Conservation (phyloP, 2,113 vertebrate species). For the Poeciliopsis prolifica region DNA sequence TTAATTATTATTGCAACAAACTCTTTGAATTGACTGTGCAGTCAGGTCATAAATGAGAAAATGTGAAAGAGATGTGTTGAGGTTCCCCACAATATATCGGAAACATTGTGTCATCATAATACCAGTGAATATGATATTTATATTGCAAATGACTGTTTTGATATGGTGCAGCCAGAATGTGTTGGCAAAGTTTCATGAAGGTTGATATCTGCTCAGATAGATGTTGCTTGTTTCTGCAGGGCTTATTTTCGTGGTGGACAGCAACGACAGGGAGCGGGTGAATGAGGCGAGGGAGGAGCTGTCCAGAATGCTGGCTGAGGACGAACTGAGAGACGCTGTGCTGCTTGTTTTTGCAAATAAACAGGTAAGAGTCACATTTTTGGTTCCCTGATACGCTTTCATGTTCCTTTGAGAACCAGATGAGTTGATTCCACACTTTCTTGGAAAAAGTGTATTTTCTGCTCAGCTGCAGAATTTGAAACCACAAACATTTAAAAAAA, state of each 20-base stretch:
- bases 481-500: neutral
- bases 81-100: too few relatives aligned
- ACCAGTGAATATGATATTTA: too few relatives aligned
- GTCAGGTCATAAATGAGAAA: neutral
- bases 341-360: slow-evolving; percentile 89
- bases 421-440: neutral
- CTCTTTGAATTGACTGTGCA: neutral
- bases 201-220: neutral
- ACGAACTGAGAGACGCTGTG: slow-evolving; percentile 86
- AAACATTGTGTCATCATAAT: too few relatives aligned
- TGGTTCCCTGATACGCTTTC: neutral
- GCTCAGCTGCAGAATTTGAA: neutral
- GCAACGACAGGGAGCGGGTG: slow-evolving; percentile 86
- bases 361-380: slow-evolving; percentile 74
- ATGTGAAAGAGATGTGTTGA: neutral
- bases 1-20: neutral
- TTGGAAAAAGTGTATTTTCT: neutral
- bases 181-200: neutral
- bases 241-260: slow-evolving; percentile 90
- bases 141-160: neutral
- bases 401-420: neutral
- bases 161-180: neutral
- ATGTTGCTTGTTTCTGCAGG: slow-evolving; percentile 40
- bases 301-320: slow-evolving; percentile 83
- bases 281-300: slow-evolving; percentile 87